phyloP scores from a whole-genome alignment of 2,888 invertebrate genomes.

The Bruchidius siliquastri region DNA sequence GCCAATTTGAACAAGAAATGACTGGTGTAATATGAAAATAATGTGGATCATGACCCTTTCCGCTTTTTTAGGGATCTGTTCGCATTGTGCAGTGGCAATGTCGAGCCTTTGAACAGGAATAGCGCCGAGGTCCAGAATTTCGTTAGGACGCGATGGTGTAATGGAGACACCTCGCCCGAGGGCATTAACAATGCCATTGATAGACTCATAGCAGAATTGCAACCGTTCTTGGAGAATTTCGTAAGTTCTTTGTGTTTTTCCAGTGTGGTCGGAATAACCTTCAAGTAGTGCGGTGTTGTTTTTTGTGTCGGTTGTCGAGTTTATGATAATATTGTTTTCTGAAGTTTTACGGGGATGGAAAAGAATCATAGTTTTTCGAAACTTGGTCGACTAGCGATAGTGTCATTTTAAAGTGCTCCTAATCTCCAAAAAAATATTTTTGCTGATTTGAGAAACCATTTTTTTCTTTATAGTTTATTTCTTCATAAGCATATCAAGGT shows the following conservation, averaged over 20 bases:
- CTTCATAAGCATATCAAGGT: too few species aligned
- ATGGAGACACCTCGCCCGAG: slow-evolving; percentile 43
- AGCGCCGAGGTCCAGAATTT: slow-evolving; percentile 48
- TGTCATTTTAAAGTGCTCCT: too few species aligned
- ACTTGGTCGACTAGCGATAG: too few species aligned
- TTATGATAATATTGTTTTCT: too few species aligned
- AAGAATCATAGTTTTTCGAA: too few species aligned
- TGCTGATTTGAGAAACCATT: too few species aligned
- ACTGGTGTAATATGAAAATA: neutral
- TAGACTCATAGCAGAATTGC: slow-evolving; percentile 46
- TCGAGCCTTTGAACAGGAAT: slow-evolving; percentile 47
- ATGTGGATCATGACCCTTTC: neutral
- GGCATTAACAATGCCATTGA: slow-evolving; percentile 47
- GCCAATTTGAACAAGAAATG: neutral
- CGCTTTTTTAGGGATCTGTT: slow-evolving; percentile 36
- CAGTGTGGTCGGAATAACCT: neutral
- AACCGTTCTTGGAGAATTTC: slow-evolving; percentile 45
- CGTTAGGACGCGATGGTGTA: slow-evolving; percentile 45
- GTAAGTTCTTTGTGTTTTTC: slow-evolving; percentile 38
- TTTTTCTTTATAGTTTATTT: too few species aligned
- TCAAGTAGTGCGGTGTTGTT: neutral
- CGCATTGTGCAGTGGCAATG: slow-evolving; percentile 40
- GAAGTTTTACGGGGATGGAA: too few species aligned
- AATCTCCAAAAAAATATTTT: too few species aligned
- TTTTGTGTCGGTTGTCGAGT: too few species aligned